A percentile compares a stretch with the other conserved stretches of the same genome.
These are phyloP conservation scores for Natrix natrix DNA, from an alignment of 2,797 vertebrate genomes.

Conservation along the genomic window DNA sequence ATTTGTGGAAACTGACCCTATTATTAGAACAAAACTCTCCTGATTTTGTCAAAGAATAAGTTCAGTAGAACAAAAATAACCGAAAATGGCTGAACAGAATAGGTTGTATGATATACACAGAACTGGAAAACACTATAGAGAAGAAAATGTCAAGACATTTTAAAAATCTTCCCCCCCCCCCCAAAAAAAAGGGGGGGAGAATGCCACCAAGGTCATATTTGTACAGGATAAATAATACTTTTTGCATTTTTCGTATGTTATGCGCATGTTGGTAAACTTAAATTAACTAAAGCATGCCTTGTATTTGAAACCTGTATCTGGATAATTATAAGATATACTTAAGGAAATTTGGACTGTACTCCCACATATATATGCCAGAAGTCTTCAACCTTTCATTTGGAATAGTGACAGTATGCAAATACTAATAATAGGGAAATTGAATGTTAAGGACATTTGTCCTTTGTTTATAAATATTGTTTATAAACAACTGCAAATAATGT, in stretches of 20 bases:
- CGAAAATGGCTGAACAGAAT: neutral
- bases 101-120: accelerated
- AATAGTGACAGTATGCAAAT: neutral
- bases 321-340: neutral
- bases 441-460: neutral
- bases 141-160: neutral
- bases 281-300: neutral
- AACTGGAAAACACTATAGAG: accelerated
- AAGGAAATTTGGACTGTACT: neutral
- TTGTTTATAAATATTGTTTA: too few species aligned
- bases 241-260: neutral
- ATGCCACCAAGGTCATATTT: neutral
- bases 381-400: neutral
- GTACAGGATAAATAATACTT: neutral
- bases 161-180: neutral
- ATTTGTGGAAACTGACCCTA: neutral
- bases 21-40: neutral
- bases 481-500: neutral
- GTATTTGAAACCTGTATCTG: neutral
- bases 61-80: neutral
- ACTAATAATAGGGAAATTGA: neutral
- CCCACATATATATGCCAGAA: neutral
- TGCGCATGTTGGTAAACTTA: neutral
- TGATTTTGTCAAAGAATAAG: neutral
- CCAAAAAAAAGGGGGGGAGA: neutral